These are phyloP conservation scores for Drosophila gaucha DNA, from an alignment of 2,888 invertebrate genomes.

Conservation along the genomic window DNA sequence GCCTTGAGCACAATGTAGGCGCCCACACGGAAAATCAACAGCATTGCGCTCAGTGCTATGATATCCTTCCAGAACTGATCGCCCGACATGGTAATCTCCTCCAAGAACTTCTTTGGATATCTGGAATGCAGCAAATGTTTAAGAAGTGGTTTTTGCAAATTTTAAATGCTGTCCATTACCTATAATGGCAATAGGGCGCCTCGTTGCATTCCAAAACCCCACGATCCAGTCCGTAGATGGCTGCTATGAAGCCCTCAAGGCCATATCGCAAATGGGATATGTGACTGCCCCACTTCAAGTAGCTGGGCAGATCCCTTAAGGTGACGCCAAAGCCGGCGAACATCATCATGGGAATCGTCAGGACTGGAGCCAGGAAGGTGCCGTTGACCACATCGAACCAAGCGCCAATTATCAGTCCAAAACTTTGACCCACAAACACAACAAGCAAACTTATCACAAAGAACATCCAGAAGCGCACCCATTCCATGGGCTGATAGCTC, in stretches of 20 bases:
- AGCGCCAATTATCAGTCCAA: conserved; percentile 96
- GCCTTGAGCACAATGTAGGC: conserved; percentile 91
- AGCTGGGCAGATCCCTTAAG: conserved; percentile 92
- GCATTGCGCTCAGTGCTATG: conserved; percentile 88
- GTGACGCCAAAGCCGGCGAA: conserved; percentile 98
- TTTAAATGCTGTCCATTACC: conserved; percentile 79
- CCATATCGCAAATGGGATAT: conserved; percentile 96
- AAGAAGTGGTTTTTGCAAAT: neutral
- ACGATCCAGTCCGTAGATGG: conserved; percentile 93
- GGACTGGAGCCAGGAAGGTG: conserved; percentile 96
- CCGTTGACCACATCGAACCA: conserved; percentile 95
- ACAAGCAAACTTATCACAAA: conserved; percentile 92
- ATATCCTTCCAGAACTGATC: conserved; percentile 94
- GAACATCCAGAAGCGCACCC: conserved; percentile 93
- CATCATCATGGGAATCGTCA: conserved; percentile 97
- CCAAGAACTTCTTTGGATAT: conserved; percentile 91
- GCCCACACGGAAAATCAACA: conserved; percentile 88
- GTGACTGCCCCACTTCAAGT: conserved; percentile 96
- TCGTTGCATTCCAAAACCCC: conserved; percentile 91
- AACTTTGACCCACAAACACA: conserved; percentile 95
- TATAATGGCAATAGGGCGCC: conserved; percentile 92
- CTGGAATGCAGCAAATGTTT: conserved; percentile 80
- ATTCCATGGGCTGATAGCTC: conserved; percentile 95
- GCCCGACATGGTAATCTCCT: conserved; percentile 91
- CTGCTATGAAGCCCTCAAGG: conserved; percentile 93